Evolutionary conservation across 2,888 invertebrate species (phyloP).

Genomic region (Petrolisthes cinctipes): DNA sequence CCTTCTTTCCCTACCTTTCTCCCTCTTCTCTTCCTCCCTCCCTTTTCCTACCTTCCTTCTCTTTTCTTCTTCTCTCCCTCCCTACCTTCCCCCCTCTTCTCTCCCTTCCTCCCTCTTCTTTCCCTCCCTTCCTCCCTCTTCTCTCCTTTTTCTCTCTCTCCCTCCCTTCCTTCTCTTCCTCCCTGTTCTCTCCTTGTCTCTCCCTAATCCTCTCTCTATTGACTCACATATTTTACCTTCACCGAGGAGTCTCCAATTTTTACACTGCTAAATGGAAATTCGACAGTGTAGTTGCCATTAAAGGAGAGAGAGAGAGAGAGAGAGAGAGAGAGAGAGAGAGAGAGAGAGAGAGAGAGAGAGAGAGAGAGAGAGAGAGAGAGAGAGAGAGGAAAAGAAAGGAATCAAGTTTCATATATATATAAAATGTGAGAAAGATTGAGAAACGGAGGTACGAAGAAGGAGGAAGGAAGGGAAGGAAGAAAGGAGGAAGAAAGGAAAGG

Average conservation of each 20-base stretch:
- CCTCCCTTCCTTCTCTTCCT: neutral
- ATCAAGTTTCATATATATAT: neutral
- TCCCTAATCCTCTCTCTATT: too few species aligned
- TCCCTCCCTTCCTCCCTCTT: neutral
- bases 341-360: constrained; percentile 27
- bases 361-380: neutral
- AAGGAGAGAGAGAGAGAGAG: constrained; percentile 31
- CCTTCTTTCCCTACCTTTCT: too few species aligned
- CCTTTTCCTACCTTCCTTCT: neutral
- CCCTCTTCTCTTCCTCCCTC: neutral
- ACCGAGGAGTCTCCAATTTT: too few species aligned
- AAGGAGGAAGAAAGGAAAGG: neutral
- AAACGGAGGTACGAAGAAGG: neutral
- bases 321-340: constrained; percentile 27
- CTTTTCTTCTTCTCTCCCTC: neutral
- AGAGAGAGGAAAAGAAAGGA: neutral
- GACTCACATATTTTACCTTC: too few species aligned
- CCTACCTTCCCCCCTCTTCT: neutral
- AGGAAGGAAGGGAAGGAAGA: neutral
- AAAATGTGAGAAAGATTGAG: neutral
- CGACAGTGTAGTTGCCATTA: too few species aligned
- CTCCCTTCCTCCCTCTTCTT: constrained; percentile 15
- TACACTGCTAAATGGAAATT: too few species aligned
- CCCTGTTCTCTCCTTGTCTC: neutral
- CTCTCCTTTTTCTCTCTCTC: neutral